Base-by-base conservation (phyloP, 2,888 invertebrate species). In the Neoaliturus tenellus region DNA sequence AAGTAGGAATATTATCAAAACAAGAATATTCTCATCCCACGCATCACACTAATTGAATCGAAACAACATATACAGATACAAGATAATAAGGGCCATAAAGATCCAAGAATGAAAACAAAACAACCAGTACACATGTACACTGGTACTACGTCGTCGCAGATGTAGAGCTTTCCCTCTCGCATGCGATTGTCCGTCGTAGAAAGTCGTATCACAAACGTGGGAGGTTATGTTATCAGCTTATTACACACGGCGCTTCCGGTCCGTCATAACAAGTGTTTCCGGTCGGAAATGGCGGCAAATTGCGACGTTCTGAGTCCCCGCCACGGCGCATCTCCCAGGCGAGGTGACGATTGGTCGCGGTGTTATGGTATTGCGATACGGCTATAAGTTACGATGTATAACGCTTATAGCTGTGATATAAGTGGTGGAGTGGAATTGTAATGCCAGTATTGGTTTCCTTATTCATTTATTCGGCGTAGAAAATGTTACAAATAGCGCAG, bases 171-270 rank as follows among this genome's bases (percentile, higher is more conserved):
- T 69, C 67, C 31, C 67, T 35, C 67, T 25, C 31, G 39, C 69
- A 69, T 39, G 20, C 8, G 69, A 69, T 69, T 35, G 67, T 67
- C 67, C 28, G 31, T 3, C 33, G 69, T 69, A 69, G 69, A 69
- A 69, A 69, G 69, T n/a, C n/a, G n/a, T 69, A 69, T 23, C 20
- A 39, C 28, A 69, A 69, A 69, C 69, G 69, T 69, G 69, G 69
- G 69, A 69, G 69, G 69, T 69, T 39, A 69, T 69, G 69, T 39
- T 69, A 69, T 33, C 67, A 67, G 28, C 67, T 67, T 67, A 67
- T 67, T 67, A 69, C 69, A 39, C 69, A 1, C 33, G 33, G 20
- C n/a, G 23, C 69, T 69, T 69, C 69, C 69, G 69, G 69, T 39
- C 35, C 4, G 39, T n/a, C 69, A 67, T 62, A 28, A n/a, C 39